A percentile compares a stretch with the other conserved stretches of the same genome.
Evolutionary conservation across 2,888 invertebrate species (phyloP).

Genomic region (Agelastica alni): DNA sequence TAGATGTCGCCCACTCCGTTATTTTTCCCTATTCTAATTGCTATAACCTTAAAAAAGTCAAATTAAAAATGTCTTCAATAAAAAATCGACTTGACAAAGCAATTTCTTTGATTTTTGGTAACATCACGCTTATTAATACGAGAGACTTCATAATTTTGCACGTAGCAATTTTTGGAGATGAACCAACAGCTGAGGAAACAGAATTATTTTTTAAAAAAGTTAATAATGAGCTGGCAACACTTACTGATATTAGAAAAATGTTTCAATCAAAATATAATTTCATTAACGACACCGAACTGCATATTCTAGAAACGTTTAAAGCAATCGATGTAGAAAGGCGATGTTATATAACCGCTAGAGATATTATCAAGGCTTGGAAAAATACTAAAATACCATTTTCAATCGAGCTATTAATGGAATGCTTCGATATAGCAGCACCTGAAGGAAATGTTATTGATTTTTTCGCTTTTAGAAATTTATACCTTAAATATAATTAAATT

Average conservation of each 20-base stretch:
- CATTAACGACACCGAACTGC: constrained; percentile 28
- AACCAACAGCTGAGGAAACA: constrained; percentile 26
- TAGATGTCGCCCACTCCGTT: too few species aligned
- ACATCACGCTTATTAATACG: constrained; percentile 10
- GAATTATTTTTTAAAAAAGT: constrained; percentile 21
- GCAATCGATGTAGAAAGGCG: constrained; percentile 23
- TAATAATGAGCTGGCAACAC: constrained; percentile 4
- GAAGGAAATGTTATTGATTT: constrained; percentile 33
- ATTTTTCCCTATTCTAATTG: too few species aligned
- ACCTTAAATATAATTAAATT: constrained; percentile 17
- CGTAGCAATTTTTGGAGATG: constrained; percentile 27
- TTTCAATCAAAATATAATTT: constrained; percentile 22
- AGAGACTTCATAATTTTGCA: constrained; percentile 28
- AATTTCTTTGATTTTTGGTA: constrained; percentile 14
- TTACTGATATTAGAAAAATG: constrained; percentile 13
- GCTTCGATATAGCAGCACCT: constrained; percentile 26
- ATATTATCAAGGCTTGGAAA: constrained; percentile 25
- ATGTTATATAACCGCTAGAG: constrained; percentile 28
- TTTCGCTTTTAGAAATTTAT: constrained; percentile 29
- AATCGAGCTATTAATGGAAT: constrained; percentile 26
- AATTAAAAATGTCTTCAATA: constrained; percentile 3
- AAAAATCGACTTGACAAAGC: constrained; percentile 15
- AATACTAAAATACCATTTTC: constrained; percentile 18
- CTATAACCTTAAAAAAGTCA: too few species aligned
- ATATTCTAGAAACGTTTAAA: constrained; percentile 29